Base-by-base conservation (phyloP, 2,888 invertebrate species). In the Eupeodes luniger region DNA sequence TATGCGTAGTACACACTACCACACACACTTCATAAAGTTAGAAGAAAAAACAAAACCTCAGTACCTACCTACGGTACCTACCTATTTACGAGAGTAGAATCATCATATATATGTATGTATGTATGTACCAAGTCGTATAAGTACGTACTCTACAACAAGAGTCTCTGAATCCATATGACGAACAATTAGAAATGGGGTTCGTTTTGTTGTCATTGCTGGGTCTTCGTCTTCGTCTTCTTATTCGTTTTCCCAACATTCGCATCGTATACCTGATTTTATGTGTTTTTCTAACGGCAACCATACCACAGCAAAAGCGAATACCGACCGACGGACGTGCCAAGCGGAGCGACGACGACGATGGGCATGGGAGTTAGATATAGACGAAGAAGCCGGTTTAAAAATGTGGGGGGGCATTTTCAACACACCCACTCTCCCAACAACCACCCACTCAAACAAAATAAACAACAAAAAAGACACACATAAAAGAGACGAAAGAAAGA, bases 121-220 rank as follows among this genome's bases (percentile, higher is more conserved):
- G 36, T 19, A 51, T 36, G 27, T 27, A 79, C 16, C 61, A 64
- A 61, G 40, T 16, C 47, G 51, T 12, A 27, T 27, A 19, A 55
- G 9, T 19, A 19, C 19, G 55, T 19, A 47, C 47, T 47, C 14
- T 49, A 49, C 49, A 69, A 69, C 40, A 69, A 69, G 53, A 69
- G 16, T 11, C 49, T 53, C 53, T 36, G 57, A 75, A 34, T 66
- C 77, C 64, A 80, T 69, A 74, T 78, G 77, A 64, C 69, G 57
- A 85, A 88, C 85, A 88, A 88, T 88, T 88, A 81, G 81, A 88
- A 85, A 74, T 75, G 88, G 62, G 67, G 67, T 81, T 78, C 75
- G 67, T 79, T 81, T 59, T 75, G 72, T 79, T 74, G 70, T 79
- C 70, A 66, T 66, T 62, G 79, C 34, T 49, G 66, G 66, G 49